These are phyloP conservation scores for Muscina levida DNA, from an alignment of 2,888 invertebrate species.

Conservation along the genomic window DNA sequence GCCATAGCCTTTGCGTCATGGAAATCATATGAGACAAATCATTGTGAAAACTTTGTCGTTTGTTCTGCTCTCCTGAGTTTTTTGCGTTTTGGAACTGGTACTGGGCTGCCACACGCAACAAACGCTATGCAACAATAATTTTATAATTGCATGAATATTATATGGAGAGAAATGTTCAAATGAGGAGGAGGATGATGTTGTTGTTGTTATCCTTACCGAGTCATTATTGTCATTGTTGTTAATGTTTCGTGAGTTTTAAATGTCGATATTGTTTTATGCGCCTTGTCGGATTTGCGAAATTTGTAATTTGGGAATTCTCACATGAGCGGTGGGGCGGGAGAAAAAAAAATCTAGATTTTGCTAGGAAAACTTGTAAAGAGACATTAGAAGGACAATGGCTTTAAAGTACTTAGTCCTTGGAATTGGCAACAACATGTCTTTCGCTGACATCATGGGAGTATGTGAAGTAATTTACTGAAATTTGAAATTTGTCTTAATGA, in stretches of 20 bases:
- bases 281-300: constrained; percentile 25
- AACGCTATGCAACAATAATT: constrained; percentile 56
- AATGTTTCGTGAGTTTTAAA: constrained; percentile 31
- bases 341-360: not conserved
- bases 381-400: too few relatives aligned
- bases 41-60: constrained; percentile 15
- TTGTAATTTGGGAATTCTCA: constrained; percentile 28
- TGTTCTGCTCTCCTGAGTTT: constrained; percentile 5
- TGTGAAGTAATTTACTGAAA: too few relatives aligned
- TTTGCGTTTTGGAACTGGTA: constrained; percentile 3
- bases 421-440: too few relatives aligned
- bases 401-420: too few relatives aligned
- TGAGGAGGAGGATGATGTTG: not conserved
- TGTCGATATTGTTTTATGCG: constrained; percentile 39
- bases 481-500: too few relatives aligned
- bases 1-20: constrained; percentile 36
- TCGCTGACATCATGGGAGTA: too few relatives aligned
- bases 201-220: not conserved
- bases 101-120: constrained; percentile 16
- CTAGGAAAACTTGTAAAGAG: too few relatives aligned
- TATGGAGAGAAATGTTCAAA: constrained; percentile 15
- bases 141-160: constrained; percentile 57
- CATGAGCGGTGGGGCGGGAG: too few relatives aligned
- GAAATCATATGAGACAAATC: constrained; percentile 34
- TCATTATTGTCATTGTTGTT: constrained; percentile 26